A percentile compares a stretch with the other conserved stretches of the same genome.
phyloP scores from a whole-genome alignment of 2,888 invertebrate genomes.

The Iphiclides podalirius region DNA sequence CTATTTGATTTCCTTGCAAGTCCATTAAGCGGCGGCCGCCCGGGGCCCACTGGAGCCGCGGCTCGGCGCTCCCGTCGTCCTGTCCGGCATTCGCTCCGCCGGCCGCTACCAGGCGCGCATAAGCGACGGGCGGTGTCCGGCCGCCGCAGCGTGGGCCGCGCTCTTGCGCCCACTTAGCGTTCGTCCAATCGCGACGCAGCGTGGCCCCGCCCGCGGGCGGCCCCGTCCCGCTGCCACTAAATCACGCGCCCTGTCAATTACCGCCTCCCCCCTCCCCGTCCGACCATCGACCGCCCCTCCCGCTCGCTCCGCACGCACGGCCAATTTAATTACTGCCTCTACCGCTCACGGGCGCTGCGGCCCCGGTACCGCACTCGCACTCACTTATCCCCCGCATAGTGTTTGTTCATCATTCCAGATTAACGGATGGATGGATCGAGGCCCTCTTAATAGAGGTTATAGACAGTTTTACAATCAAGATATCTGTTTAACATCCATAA shows the following conservation, averaged over 20 bases:
- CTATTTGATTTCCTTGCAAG: too few relatives aligned
- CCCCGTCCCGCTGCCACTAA: conserved; percentile 31
- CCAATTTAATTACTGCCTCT: conserved; percentile 22
- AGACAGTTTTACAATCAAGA: too few relatives aligned
- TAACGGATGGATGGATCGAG: too few relatives aligned
- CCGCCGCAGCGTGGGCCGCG: conserved; percentile 26
- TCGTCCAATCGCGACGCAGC: conserved; percentile 43
- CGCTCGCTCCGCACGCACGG: conserved; percentile 19
- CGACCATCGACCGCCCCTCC: conserved; percentile 7
- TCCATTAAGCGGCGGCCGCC: too few relatives aligned
- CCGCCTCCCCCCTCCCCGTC: conserved; percentile 26
- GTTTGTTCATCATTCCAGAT: conserved; percentile 10
- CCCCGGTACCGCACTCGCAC: conserved; percentile 14
- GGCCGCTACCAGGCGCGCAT: conserved; percentile 20
- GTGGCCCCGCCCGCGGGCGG: conserved; percentile 28
- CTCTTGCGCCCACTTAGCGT: conserved; percentile 14
- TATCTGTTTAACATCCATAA: too few relatives aligned
- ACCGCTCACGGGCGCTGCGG: conserved; percentile 13
- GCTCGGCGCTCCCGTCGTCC: conserved; percentile 11
- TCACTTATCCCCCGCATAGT: conserved; percentile 18
- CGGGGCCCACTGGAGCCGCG: neutral
- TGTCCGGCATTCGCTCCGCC: conserved; percentile 21
- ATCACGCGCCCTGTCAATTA: conserved; percentile 37
- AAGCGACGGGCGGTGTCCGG: conserved; percentile 23
- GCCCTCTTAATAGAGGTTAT: conserved; percentile 1